phyloP scores from a whole-genome alignment of 1,140 invertebrate genomes.

The Eubasilissa regina region DNA sequence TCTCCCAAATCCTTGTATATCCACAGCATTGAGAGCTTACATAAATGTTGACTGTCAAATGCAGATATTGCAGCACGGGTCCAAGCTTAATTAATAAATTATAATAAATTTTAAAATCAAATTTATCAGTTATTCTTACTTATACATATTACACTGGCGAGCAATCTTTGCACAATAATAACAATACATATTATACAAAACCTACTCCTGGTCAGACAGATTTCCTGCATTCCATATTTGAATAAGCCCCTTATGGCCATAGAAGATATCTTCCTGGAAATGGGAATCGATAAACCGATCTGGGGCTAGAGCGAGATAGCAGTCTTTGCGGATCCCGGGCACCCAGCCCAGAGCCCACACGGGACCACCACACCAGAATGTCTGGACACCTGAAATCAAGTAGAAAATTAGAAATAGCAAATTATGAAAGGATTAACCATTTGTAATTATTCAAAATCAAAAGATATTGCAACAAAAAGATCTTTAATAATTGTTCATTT shows the following conservation, averaged over 20 bases:
- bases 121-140: too few relatives aligned
- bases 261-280: constrained; percentile 64
- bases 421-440: neutral
- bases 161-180: constrained; percentile 10
- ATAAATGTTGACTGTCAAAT: too few relatives aligned
- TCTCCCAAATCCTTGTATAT: too few relatives aligned
- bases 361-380: constrained; percentile 77
- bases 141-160: too few relatives aligned
- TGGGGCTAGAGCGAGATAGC: constrained; percentile 75
- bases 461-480: too few relatives aligned
- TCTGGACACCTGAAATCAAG: constrained; percentile 57
- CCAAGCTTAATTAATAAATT: too few relatives aligned
- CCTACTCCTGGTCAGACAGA: constrained; percentile 64
- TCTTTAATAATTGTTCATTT: too few relatives aligned
- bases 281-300: constrained; percentile 68
- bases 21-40: too few relatives aligned
- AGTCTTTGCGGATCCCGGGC: constrained; percentile 64
- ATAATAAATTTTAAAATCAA: too few relatives aligned
- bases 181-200: constrained; percentile 47
- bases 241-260: constrained; percentile 70
- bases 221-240: constrained; percentile 76
- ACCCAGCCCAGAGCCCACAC: constrained; percentile 75
- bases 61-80: too few relatives aligned
- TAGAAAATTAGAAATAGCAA: neutral
- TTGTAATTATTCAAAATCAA: too few relatives aligned